Conservation (phyloP, 2,888 invertebrate species). For the Blomia tropicalis region DNA sequence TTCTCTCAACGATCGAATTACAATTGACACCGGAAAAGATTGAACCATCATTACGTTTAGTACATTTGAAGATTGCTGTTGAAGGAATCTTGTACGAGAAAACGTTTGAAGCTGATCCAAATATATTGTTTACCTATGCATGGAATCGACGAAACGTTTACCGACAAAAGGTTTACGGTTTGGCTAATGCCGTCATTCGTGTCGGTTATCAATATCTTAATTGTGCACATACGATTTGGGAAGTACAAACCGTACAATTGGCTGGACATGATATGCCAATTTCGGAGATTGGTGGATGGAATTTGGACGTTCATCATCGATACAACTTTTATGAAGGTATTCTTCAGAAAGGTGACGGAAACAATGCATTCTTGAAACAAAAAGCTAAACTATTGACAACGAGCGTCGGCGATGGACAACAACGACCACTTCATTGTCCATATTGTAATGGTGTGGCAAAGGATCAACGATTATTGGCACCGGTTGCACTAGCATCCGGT, state of each 20-base stretch:
- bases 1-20: slow-evolving; percentile 78
- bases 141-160: slow-evolving; percentile 98
- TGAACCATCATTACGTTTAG: slow-evolving; percentile 62
- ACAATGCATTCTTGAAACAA: slow-evolving; percentile 78
- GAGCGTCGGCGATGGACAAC: slow-evolving; percentile 77
- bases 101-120: slow-evolving; percentile 88
- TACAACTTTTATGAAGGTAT: slow-evolving; percentile 97
- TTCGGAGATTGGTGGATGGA: slow-evolving; percentile 94
- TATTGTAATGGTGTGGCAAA: slow-evolving; percentile 48
- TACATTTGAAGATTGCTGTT: slow-evolving; percentile 63
- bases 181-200: slow-evolving; percentile 38
- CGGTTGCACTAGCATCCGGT: slow-evolving; percentile 81
- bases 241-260: slow-evolving; percentile 76
- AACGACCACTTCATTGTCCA: slow-evolving; percentile 67
- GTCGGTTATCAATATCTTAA: slow-evolving; percentile 84
- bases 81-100: slow-evolving; percentile 81
- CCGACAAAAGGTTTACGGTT: slow-evolving; percentile 37
- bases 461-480: slow-evolving; percentile 70
- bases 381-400: slow-evolving; percentile 48
- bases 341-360: slow-evolving; percentile 91
- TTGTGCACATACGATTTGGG: slow-evolving; percentile 78
- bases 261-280: slow-evolving; percentile 92
- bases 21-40: slow-evolving; percentile 62
- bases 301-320: slow-evolving; percentile 90
- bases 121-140: slow-evolving; percentile 82